Evolutionary conservation across 2,797 vertebrate genomes (phyloP).

Genomic region (Brotula barbata): DNA sequence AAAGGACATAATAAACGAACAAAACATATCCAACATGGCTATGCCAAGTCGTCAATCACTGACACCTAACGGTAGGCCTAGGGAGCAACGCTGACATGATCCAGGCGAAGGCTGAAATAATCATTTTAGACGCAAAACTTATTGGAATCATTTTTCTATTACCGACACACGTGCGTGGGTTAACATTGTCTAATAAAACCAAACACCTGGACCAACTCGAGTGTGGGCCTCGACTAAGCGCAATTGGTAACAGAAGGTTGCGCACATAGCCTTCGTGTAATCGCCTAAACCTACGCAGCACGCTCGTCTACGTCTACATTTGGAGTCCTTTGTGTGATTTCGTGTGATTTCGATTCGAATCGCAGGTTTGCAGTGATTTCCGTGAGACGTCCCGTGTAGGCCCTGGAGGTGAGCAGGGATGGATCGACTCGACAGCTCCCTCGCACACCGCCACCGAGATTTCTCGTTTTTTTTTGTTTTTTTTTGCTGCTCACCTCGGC

Average conservation of each 20-base stretch:
- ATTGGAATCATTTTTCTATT: too few relatives aligned
- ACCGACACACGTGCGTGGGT: too few relatives aligned
- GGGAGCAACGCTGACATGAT: constrained; percentile 29
- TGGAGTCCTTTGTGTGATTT: not conserved
- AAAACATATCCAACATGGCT: constrained; percentile 44
- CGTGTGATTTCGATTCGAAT: not conserved
- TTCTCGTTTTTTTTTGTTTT: constrained; percentile 12
- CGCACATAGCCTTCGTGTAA: not conserved
- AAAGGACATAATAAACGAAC: not conserved
- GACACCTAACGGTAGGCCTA: constrained; percentile 59
- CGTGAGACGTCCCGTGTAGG: not conserved
- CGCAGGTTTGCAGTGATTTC: not conserved
- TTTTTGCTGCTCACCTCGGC: constrained; percentile 74
- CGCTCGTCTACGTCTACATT: not conserved
- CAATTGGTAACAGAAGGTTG: not conserved
- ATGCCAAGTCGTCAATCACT: constrained; percentile 46
- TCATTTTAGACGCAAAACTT: too few relatives aligned
- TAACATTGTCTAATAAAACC: accelerated
- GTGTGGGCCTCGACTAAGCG: not conserved
- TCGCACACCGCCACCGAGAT: constrained; percentile 9
- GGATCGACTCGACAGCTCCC: not conserved
- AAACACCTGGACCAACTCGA: accelerated
- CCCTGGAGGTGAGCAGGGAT: not conserved
- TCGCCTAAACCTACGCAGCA: too few relatives aligned
- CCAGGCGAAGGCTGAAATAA: too few relatives aligned